Evolutionary conservation across 2,113 vertebrate species (phyloP).

Genomic region (Philantomba maxwellii): DNA sequence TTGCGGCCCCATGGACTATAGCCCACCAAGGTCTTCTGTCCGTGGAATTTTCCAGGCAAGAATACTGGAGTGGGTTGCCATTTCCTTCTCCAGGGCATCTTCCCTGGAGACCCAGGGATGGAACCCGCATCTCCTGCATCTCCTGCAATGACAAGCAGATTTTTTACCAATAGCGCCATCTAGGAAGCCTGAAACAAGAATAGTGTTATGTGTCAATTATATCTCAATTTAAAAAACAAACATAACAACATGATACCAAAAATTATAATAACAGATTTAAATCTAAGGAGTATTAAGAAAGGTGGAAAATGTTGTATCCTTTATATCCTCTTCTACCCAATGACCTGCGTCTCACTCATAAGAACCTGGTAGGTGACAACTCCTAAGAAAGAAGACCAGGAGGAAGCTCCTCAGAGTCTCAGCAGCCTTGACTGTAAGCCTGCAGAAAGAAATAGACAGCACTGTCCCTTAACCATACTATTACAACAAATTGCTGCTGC

Average conservation of each 20-base stretch:
- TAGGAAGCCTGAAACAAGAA: not conserved
- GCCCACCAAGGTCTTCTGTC: not conserved
- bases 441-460: not conserved
- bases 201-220: not conserved
- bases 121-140: not conserved
- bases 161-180: not conserved
- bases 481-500: constrained; percentile 18
- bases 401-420: not conserved
- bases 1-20: not conserved
- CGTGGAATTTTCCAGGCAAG: not conserved
- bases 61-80: not conserved
- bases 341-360: not conserved
- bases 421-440: not conserved
- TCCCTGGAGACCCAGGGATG: not conserved
- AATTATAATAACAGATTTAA: not conserved
- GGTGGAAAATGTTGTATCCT: not conserved
- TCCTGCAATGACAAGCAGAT: not conserved
- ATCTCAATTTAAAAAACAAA: not conserved
- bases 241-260: not conserved
- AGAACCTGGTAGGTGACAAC: not conserved
- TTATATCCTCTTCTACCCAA: not conserved
- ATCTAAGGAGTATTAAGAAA: not conserved
- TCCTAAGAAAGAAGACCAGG: not conserved
- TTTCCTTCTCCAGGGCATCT: not conserved
- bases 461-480: not conserved